These are phyloP conservation scores for Andrena dorsata DNA, from an alignment of 2,888 invertebrate genomes.

Conservation along the genomic window DNA sequence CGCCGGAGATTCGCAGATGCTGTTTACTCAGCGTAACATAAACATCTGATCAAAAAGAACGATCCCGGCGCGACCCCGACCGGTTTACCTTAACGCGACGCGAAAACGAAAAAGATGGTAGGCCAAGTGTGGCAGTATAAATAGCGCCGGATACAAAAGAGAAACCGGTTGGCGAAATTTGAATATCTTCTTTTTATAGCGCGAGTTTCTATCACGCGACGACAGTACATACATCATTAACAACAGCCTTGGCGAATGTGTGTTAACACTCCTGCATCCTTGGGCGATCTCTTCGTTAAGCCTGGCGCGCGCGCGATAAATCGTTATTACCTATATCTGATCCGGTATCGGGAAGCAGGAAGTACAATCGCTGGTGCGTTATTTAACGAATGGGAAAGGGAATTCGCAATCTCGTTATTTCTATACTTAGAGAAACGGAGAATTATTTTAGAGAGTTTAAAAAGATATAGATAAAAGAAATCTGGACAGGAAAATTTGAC, in stretches of 20 bases:
- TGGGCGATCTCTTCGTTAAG: conserved; percentile 11
- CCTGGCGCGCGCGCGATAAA: not conserved
- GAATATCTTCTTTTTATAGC: conserved; percentile 55
- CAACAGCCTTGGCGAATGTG: conserved; percentile 42
- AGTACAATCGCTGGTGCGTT: not conserved
- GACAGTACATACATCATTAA: not conserved
- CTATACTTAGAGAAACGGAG: not conserved
- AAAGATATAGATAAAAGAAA: not conserved
- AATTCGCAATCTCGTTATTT: not conserved
- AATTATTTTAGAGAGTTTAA: not conserved
- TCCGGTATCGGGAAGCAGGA: not conserved
- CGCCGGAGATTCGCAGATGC: not conserved
- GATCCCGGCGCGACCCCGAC: conserved; percentile 19
- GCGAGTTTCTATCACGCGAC: conserved; percentile 6
- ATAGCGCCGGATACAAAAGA: conserved; percentile 3
- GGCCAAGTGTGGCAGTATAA: not conserved
- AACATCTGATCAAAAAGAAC: conserved; percentile 15
- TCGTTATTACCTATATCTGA: conserved; percentile 13
- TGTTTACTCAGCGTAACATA: conserved; percentile 7
- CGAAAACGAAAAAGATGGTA: not conserved
- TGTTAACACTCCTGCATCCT: conserved; percentile 41
- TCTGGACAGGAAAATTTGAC: not conserved
- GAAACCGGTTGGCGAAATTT: conserved; percentile 59
- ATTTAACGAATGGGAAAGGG: not conserved
- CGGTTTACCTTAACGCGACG: conserved; percentile 45